Conservation (phyloP, 1,140 invertebrate genomes). For the Varroa destructor region DNA sequence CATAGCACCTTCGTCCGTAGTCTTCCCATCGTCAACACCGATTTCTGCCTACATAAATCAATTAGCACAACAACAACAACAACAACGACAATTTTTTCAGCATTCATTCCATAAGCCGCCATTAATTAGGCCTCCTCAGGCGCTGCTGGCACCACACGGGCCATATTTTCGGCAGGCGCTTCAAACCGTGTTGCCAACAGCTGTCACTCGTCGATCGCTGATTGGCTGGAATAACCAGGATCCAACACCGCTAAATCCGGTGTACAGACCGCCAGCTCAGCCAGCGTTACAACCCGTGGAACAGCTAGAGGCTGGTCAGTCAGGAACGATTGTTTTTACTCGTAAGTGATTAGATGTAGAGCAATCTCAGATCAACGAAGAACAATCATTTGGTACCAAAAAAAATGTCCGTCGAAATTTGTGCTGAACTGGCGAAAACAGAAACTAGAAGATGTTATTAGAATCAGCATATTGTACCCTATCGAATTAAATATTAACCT, state of each 20-base stretch:
- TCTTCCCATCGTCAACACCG: too few species aligned
- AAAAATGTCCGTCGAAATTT: not conserved
- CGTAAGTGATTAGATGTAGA: not conserved
- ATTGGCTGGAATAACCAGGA: not conserved
- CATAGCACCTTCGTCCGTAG: too few species aligned
- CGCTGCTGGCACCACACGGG: too few species aligned
- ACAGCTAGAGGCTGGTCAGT: not conserved
- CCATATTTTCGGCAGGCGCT: too few species aligned
- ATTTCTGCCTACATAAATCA: too few species aligned
- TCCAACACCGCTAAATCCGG: not conserved
- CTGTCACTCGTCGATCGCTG: not conserved
- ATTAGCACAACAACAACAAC: too few species aligned
- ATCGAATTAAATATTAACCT: not conserved
- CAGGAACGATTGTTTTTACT: constrained; percentile 22
- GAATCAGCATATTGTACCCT: not conserved
- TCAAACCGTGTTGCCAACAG: too few species aligned
- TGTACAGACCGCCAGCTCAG: constrained; percentile 16
- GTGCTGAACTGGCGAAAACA: not conserved
- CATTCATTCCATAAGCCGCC: too few species aligned
- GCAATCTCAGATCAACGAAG: not conserved
- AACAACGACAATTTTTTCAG: too few species aligned
- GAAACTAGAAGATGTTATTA: not conserved
- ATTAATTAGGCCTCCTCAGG: too few species aligned
- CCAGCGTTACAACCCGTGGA: not conserved
- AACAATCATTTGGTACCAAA: not conserved